phyloP scores from a whole-genome alignment of 2,797 vertebrate species.

The Gadopsis bispinosus region DNA sequence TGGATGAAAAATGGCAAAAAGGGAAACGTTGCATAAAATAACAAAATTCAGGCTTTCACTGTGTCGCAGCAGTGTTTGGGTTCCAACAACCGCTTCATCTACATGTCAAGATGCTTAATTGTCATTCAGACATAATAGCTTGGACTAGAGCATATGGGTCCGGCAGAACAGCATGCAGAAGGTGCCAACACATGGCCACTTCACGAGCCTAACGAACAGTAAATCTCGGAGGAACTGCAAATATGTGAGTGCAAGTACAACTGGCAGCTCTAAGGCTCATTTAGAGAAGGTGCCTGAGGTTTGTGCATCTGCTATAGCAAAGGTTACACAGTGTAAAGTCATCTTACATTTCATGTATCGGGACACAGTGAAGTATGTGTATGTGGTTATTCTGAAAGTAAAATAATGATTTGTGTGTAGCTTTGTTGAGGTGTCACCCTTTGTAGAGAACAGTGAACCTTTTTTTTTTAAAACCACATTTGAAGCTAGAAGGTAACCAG shows the following conservation, averaged over 20 bases:
- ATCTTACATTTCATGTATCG: not conserved
- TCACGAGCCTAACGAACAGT: constrained; percentile 41
- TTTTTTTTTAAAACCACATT: not conserved
- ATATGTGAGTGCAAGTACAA: constrained; percentile 13
- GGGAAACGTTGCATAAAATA: not conserved
- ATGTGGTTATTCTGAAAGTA: not conserved
- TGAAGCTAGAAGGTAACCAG: not conserved
- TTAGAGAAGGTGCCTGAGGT: not conserved
- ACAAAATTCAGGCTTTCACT: not conserved
- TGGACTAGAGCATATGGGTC: constrained; percentile 39
- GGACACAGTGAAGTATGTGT: not conserved
- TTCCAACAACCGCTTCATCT: constrained; percentile 26
- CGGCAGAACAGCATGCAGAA: constrained; percentile 30
- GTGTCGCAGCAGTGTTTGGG: not conserved
- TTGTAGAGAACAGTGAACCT: not conserved
- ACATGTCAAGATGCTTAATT: constrained; percentile 32
- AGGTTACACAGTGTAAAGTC: not conserved
- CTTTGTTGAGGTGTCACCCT: not conserved
- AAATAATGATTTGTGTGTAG: too few relatives aligned
- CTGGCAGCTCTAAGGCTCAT: constrained; percentile 13
- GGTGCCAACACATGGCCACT: constrained; percentile 49
- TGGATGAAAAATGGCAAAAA: not conserved
- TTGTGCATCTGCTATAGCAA: not conserved
- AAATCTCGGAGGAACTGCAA: constrained; percentile 37
- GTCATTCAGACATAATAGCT: constrained; percentile 47